Evolutionary conservation across 2,113 vertebrate species (phyloP), one percentile per base, ranked within the genome.

Genomic region (Phalacrocorax carbo): DNA sequence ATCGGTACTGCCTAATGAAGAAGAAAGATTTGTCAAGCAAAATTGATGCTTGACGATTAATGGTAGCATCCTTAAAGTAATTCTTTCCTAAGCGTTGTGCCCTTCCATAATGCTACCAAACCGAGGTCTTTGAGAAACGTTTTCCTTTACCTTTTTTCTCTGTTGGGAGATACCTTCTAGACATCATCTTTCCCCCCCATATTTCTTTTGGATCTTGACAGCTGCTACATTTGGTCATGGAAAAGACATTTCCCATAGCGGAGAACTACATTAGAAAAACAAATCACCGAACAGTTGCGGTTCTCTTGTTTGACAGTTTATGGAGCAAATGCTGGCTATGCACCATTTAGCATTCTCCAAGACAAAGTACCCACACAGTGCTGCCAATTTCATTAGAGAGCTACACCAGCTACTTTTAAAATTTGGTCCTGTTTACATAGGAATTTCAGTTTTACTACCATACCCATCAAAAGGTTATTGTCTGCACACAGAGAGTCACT

Each of bases 381-480:
- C 95, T 97, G 98, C 97, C 97, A 98, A 93, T 94, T 94, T 96
- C 92, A 91, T 96, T 90, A 71, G 48, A 89, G 89, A 91, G 66
- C 94, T 92, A 80, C 69, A 97, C 95, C 94, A 96, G 70, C 87
- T 97, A 96, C 93, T 96, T 96, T 94, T 87, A 96, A 97, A 97
- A 90, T 86, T 97, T 91, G 85, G 87, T 97, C 68, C 88, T 94
- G 95, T 96, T 95, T 98, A 95, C 90, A 95, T 48, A 96, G 94
- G 93, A 96, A 95, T 97, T 96, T 94, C 91, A 90, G 92, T 95
- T 94, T 96, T 92, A 88, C 94, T 96, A 91, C 88, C 76, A 52
- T 87, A 90, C 93, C 85, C 94, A 97, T 97, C 96, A 97, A 97
- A 98, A 97, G 94, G 91, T 96, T 95, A 95, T 97, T 94, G 92